Conservation (phyloP, 2,888 invertebrate species). For the Seladonia tumulorum region DNA sequence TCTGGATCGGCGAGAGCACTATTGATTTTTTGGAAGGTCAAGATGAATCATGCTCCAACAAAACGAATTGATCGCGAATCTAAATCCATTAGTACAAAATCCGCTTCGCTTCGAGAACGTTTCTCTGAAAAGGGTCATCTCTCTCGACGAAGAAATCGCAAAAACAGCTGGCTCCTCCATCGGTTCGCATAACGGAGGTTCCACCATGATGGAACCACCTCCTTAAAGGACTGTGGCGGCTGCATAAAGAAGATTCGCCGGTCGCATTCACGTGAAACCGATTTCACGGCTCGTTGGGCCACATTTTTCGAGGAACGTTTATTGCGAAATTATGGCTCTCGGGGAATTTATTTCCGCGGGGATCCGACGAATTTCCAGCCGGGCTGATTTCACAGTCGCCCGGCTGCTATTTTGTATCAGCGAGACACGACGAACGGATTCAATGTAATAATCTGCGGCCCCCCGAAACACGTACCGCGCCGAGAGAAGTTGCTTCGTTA, state of each 20-base stretch:
- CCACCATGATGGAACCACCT: not conserved
- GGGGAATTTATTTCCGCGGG: constrained; percentile 32
- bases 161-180: not conserved
- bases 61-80: not conserved
- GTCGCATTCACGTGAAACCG: constrained; percentile 14
- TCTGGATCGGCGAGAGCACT: too few species aligned
- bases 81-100: not conserved
- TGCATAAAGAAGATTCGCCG: constrained; percentile 11
- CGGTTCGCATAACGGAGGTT: constrained; percentile 1
- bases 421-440: not conserved
- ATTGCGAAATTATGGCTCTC: constrained; percentile 37
- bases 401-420: not conserved
- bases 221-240: constrained; percentile 1
- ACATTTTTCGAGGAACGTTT: constrained; percentile 41
- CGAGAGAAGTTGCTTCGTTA: constrained; percentile 49
- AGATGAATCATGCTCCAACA: not conserved
- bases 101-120: not conserved
- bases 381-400: constrained; percentile 7
- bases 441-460: constrained; percentile 16
- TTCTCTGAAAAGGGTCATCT: not conserved
- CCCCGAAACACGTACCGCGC: constrained; percentile 26
- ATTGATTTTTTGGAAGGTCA: too few species aligned
- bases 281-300: constrained; percentile 44
- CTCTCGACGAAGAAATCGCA: not conserved
- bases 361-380: constrained; percentile 20